Evolutionary conservation across 2,888 invertebrate species (phyloP).

Genomic region (Arctia plantaginis): DNA sequence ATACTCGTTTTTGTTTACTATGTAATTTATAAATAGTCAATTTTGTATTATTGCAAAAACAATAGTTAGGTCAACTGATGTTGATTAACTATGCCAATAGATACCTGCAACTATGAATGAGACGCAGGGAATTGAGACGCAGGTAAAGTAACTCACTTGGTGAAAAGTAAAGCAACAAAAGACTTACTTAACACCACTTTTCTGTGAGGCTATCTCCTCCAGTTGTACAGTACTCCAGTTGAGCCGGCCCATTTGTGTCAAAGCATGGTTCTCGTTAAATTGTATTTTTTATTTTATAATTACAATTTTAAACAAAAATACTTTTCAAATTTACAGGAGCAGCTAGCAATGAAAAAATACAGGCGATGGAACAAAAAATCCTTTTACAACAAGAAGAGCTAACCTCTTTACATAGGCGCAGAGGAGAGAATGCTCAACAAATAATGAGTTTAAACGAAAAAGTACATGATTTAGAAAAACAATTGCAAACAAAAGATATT

Average conservation of each 20-base stretch:
- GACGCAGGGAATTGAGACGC: not conserved
- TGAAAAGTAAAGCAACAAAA: too few species aligned
- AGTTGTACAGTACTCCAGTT: not conserved
- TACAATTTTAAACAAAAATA: not conserved
- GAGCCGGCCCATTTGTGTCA: not conserved
- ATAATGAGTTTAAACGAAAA: conserved; percentile 95
- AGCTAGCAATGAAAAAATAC: conserved; percentile 86
- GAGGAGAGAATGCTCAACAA: conserved; percentile 97
- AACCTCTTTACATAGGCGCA: conserved; percentile 94
- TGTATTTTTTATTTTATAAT: not conserved
- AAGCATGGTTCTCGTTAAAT: not conserved
- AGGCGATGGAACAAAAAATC: conserved; percentile 94
- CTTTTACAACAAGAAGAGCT: conserved; percentile 96
- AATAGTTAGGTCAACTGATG: not conserved
- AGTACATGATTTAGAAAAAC: conserved; percentile 94
- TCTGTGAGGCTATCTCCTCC: not conserved
- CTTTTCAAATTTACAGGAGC: conserved; percentile 61
- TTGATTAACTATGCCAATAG: not conserved
- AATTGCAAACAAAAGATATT: conserved; percentile 90
- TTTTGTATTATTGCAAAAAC: not conserved
- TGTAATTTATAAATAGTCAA: not conserved
- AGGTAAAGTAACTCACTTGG: not conserved
- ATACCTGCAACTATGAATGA: too few species aligned
- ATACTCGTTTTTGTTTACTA: not conserved
- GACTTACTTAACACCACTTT: not conserved